phyloP scores from a whole-genome alignment of 2,113 vertebrate genomes.

The Setophaga kirtlandii region DNA sequence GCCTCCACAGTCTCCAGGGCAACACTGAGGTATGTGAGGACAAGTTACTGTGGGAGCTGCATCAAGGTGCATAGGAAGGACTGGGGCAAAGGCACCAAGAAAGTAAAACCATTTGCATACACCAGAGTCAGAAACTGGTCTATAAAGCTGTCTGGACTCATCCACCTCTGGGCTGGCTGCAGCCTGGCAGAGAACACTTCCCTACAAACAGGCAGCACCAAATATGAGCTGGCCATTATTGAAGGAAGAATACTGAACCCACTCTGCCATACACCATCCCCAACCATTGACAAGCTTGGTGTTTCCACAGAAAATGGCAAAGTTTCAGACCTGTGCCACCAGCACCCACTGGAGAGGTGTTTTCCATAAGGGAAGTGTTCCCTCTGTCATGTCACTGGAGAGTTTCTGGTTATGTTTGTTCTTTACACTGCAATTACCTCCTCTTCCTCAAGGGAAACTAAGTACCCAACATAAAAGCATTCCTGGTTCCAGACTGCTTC shows the following conservation, averaged over 20 bases:
- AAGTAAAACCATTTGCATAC: slow-evolving; percentile 32
- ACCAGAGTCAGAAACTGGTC: neutral
- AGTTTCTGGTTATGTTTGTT: neutral
- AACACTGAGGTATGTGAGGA: neutral
- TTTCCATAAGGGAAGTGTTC: neutral
- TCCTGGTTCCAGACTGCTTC: neutral
- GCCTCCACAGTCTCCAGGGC: neutral
- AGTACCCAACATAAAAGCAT: neutral
- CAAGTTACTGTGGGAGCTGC: neutral
- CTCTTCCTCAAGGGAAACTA: neutral
- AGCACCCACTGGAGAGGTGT: neutral
- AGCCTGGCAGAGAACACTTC: neutral
- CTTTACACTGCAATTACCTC: neutral
- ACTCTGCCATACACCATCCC: neutral
- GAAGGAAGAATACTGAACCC: neutral
- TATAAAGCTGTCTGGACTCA: neutral
- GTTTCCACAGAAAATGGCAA: neutral
- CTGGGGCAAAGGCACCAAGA: slow-evolving; percentile 38
- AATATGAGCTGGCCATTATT: neutral
- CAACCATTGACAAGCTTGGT: neutral
- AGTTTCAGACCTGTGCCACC: neutral
- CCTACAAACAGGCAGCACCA: neutral
- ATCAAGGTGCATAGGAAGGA: neutral
- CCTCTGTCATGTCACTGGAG: neutral
- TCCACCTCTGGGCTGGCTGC: neutral